Evolutionary conservation across 1,140 invertebrate species (phyloP), one percentile per base, ranked within the genome.

Genomic region (Aphaenogaster floridana): DNA sequence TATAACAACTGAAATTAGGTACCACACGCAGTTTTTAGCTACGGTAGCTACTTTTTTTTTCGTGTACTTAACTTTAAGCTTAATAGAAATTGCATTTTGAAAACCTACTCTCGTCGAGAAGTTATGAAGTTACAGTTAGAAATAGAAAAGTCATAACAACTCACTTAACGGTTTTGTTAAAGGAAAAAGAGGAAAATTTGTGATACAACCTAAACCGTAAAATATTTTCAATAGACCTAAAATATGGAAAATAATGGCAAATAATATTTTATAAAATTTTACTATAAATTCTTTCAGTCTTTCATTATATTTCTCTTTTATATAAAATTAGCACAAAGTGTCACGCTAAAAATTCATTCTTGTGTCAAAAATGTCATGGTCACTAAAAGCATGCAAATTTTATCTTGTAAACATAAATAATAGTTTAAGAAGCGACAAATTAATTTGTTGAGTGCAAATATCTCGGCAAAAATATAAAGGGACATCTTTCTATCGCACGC

Each of bases 401-500:
- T 69, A 69, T 81, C 34, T 54, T 39, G 11, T 6, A 13, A 42
- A 72, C 6, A 54, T 21, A 48, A 76, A 59, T n/a, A 34, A 45
- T 50, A 17, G 4, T 50, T 59, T 15, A 36, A 59, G 8, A 61
- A 21, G 17, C 15, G 28, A 54, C 34, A 54, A 48, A 76, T 15
- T 76, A 48, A 6, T 71, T 71, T 36, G 36, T 42, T 61, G 11
- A 50, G 42, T 74, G 13, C 8, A 61, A 74, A 61, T 42, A 28
- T 48, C 68, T 74, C 52, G 39, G 28, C 9, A 21, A 83, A 61
- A 74, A 74, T 61, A 74, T 36, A 84, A 84, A 50, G n/a, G 17
- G 13, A 74, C 4, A 4, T 50, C 36, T 28, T 17, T 17, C 50
- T 59, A 71, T 71, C 39, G 39, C 39, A 34, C 8, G 17, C 34